Evolutionary conservation across 2,797 vertebrate species (phyloP), one percentile per base, ranked within the genome.

Genomic region (Agapornis canus): DNA sequence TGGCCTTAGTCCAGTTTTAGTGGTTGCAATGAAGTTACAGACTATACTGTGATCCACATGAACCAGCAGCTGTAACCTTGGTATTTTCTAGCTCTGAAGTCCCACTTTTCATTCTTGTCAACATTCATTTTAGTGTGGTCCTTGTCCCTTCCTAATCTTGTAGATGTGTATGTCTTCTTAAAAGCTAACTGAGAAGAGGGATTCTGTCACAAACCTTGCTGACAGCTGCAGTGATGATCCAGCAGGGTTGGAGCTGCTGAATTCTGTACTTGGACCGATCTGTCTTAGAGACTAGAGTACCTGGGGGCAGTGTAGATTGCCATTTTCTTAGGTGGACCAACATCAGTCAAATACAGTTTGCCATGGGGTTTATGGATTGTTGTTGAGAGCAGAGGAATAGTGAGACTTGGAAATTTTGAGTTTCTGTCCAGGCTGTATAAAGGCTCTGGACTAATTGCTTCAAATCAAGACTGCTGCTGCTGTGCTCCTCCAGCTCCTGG

Each of bases 361-460:
- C 21, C 9, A 4, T 0, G 0, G 23, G 5, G 3, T 35, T 95
- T 66, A 11, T 23, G 37, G 40, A 6, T 5, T 8, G 7, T 42
- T 90, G 15, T 71, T 64, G 57, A 12, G 21, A 89, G 52, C 42
- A 75, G 57, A 82, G 66, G 31, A 82, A 18, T 51, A 25, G 59
- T 19, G 51, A 92, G 21, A n/a, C 22, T 29, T 8, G 0, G 31
- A 20, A 85, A 45, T 71, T 52, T 35, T 40, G 57, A 42, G 11
- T 56, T 8, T 6, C 4, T 49, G 23, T 65, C 29, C 42, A 54
- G 64, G 37, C 75, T 87, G 14, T 43, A 2, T 52, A 39, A 54
- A 52, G 39, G 29, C 25, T 92, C 39, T 84, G 54, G 26, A 32
- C 18, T n/a, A 19, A 29, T 61, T 21, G 72, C 48, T 60, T 90